A percentile compares a stretch with the other conserved stretches of the same genome.
phyloP scores from a whole-genome alignment of 2,113 vertebrate genomes.

The Pogonocichla stellata region DNA sequence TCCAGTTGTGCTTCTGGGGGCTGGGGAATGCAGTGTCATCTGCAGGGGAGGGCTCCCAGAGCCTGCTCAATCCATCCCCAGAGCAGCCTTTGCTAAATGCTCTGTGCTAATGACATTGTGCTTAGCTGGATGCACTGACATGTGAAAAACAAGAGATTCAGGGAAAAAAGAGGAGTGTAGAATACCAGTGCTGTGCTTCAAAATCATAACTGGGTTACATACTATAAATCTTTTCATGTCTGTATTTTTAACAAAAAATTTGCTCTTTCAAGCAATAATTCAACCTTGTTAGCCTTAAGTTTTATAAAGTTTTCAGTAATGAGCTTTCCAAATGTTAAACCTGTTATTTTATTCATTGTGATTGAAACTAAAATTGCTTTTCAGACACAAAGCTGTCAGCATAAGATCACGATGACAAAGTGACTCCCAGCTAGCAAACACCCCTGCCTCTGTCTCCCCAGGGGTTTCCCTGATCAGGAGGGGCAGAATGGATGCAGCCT shows the following conservation, averaged over 20 bases:
- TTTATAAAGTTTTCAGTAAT: conserved; percentile 57
- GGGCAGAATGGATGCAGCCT: too few species aligned
- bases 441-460: accelerated
- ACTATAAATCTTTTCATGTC: not conserved
- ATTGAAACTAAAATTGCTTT: conserved; percentile 33
- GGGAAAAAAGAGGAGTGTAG: not conserved
- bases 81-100: not conserved
- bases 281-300: conserved; percentile 20
- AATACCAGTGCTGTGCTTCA: not conserved
- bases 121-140: not conserved
- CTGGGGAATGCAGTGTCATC: not conserved
- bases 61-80: not conserved
- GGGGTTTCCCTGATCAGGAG: accelerated
- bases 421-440: not conserved
- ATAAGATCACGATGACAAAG: not conserved
- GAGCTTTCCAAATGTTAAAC: conserved; percentile 53
- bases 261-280: conserved; percentile 29
- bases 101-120: not conserved
- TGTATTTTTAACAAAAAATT: not conserved
- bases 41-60: not conserved
- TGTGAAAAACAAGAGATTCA: not conserved
- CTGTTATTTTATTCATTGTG: conserved; percentile 47
- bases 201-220: not conserved
- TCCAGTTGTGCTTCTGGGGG: not conserved
- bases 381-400: conserved; percentile 3